These are phyloP conservation scores for Melanostoma scalare DNA, from an alignment of 2,888 invertebrate species.

Conservation along the genomic window DNA sequence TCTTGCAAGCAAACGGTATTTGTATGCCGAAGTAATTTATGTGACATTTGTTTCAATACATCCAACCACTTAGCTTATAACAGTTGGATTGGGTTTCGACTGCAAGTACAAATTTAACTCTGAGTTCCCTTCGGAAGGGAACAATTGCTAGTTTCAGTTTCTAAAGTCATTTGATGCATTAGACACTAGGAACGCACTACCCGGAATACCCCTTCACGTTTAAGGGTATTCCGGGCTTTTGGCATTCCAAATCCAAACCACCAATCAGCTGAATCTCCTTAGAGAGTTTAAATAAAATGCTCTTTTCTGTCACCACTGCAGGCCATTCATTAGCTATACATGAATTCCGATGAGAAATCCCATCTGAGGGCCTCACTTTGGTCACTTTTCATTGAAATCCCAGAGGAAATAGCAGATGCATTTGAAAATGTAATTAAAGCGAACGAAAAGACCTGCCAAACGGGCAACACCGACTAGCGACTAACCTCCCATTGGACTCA, in stretches of 20 bases:
- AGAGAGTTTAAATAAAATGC: constrained; percentile 67
- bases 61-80: too few relatives aligned
- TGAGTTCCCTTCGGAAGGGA: not conserved
- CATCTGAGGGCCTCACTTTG: constrained; percentile 59
- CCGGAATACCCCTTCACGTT: not conserved
- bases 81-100: too few relatives aligned
- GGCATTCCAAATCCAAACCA: constrained; percentile 37
- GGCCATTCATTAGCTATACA: constrained; percentile 72
- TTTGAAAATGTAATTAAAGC: constrained; percentile 73
- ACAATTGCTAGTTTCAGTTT: not conserved
- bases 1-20: too few relatives aligned
- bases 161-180: constrained; percentile 40
- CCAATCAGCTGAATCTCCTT: constrained; percentile 62
- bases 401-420: constrained; percentile 71
- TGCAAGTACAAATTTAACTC: too few relatives aligned
- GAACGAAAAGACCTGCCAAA: constrained; percentile 53
- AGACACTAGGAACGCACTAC: constrained; percentile 2
- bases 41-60: too few relatives aligned
- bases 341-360: constrained; percentile 67
- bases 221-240: constrained; percentile 18
- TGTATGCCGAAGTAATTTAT: too few relatives aligned
- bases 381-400: constrained; percentile 71
- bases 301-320: constrained; percentile 72
- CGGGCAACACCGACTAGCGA: constrained; percentile 25
- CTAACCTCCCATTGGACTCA: constrained; percentile 12